Percentiles rank a stretch among this genome's conserved stretches.
Conservation (phyloP, 2,113 vertebrate species). For the Rhinolophus ferrumequinum region DNA sequence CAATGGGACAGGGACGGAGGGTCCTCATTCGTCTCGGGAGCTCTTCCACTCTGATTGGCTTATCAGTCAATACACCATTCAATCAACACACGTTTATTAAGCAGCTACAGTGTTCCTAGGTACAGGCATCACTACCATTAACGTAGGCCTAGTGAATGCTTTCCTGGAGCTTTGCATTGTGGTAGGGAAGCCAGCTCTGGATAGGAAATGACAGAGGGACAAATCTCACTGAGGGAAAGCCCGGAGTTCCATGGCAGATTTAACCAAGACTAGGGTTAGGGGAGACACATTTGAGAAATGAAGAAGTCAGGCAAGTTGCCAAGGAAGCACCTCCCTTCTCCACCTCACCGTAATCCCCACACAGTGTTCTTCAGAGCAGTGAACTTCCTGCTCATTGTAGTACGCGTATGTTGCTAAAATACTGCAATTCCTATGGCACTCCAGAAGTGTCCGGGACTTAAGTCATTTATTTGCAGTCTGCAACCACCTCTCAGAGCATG, state of each 20-base stretch:
- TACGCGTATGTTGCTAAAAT: neutral
- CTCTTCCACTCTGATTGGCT: neutral
- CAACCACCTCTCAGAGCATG: neutral
- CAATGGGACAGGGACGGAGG: neutral
- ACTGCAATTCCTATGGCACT: accelerated
- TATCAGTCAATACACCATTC: neutral
- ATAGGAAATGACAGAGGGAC: neutral
- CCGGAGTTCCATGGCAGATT: neutral
- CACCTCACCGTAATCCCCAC: neutral
- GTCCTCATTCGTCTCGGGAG: neutral
- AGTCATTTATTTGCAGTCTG: too few relatives aligned
- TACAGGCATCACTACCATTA: too few relatives aligned
- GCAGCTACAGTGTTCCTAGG: too few relatives aligned
- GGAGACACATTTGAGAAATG: neutral
- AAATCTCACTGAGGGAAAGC: neutral
- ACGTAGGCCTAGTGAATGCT: neutral
- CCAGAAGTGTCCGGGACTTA: neutral
- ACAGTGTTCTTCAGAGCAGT: neutral
- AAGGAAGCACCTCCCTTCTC: neutral
- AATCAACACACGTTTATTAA: neutral
- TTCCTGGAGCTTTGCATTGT: neutral
- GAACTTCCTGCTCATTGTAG: neutral
- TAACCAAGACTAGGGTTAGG: neutral
- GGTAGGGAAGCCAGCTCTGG: neutral
- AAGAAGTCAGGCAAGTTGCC: neutral